A percentile compares a stretch with the other conserved stretches of the same genome.
These are phyloP conservation scores for Tragopan temminckii DNA, from an alignment of 2,797 vertebrate species.

Conservation along the genomic window DNA sequence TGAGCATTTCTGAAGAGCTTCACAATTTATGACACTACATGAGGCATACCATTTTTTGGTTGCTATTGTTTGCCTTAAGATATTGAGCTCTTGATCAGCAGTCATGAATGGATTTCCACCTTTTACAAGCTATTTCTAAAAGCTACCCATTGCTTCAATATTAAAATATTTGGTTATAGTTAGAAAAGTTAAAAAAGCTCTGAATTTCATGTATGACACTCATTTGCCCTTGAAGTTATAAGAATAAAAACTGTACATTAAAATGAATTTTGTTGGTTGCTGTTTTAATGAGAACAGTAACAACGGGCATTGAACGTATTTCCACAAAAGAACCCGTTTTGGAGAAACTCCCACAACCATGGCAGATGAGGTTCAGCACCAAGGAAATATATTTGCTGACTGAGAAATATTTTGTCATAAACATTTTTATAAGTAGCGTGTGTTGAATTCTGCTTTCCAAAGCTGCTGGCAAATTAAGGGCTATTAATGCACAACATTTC, in stretches of 20 bases:
- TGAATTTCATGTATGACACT: background rate
- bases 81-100: background rate
- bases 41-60: background rate
- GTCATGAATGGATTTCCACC: background rate
- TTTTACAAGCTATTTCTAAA: constrained; percentile 14
- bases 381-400: background rate
- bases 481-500: background rate
- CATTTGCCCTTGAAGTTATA: background rate
- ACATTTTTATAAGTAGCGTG: background rate
- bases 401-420: constrained; percentile 12
- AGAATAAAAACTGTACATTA: background rate
- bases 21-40: background rate
- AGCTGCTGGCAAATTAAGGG: background rate
- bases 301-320: background rate
- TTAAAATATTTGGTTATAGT: background rate
- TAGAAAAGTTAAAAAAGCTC: background rate
- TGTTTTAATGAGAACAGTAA: background rate
- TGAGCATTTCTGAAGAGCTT: background rate
- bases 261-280: background rate
- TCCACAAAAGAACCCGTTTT: background rate
- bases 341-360: background rate
- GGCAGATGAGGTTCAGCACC: background rate
- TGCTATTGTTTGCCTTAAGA: background rate
- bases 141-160: background rate
- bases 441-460: background rate